A percentile compares a stretch with the other conserved stretches of the same genome.
Conservation (phyloP, 2,888 invertebrate genomes). For the Amiota communis region DNA sequence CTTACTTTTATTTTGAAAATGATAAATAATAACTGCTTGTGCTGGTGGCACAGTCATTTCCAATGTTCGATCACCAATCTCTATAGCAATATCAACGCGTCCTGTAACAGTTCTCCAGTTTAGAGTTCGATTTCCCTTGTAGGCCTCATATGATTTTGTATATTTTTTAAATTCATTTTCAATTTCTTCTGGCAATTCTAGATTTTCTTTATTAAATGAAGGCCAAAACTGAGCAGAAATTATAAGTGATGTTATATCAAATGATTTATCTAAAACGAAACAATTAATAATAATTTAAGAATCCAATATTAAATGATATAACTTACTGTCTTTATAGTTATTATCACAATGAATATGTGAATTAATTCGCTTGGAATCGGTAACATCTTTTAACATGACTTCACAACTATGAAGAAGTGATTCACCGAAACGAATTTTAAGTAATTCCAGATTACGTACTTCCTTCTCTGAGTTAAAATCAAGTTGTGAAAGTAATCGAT, state of each 20-base stretch:
- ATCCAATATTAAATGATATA: conserved; percentile 4
- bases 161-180: conserved; percentile 87
- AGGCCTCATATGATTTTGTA: conserved; percentile 90
- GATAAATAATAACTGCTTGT: conserved; percentile 94
- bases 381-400: conserved; percentile 98
- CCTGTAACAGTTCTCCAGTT: conserved; percentile 96
- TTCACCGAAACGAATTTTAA: conserved; percentile 96
- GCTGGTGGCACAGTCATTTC: conserved; percentile 91
- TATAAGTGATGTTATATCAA: conserved; percentile 87
- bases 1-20: conserved; percentile 89
- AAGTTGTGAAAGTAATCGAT: conserved; percentile 85
- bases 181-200: conserved; percentile 87
- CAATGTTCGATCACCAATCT: conserved; percentile 85
- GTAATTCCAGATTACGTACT: conserved; percentile 91
- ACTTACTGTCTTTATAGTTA: conserved; percentile 68
- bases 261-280: conserved; percentile 71
- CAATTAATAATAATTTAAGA: background rate
- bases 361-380: conserved; percentile 95
- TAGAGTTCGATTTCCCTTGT: conserved; percentile 93
- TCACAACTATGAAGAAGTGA: conserved; percentile 97
- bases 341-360: conserved; percentile 85
- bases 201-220: conserved; percentile 92
- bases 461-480: conserved; percentile 92
- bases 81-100: conserved; percentile 90
- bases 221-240: conserved; percentile 99